Evolutionary conservation across 2,113 vertebrate genomes (phyloP), one percentile per base, ranked within the genome.

Genomic region (Apodemus speciosus): DNA sequence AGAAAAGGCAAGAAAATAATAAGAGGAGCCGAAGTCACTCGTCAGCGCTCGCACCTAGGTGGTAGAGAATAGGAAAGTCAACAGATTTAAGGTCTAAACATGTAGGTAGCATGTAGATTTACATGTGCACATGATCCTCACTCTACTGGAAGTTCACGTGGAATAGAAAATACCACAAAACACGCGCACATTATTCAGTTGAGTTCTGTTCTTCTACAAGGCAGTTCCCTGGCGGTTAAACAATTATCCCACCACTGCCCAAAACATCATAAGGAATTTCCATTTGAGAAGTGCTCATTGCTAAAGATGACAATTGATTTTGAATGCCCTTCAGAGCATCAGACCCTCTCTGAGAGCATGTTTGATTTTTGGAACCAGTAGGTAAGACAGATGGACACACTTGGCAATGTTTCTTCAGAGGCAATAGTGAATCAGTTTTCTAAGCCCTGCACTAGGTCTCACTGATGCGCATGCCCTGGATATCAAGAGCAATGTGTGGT

Each of bases 291-390:
- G 5, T 69, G 32, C 56, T 90, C 68, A 16, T 13, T 60, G 56
- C 38, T 75, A 69, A 88, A 76, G 49, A 58, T 14, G 15, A 62
- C 23, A 73, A 38, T 23, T 92, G 62, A 79, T 90, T 77, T 21
- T 58, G 56, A 89, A 49, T 38, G 38, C 15, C 15, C 23, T 88
- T 69, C 69, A 14, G 27, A 38, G 30, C 58, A 43, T 25, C 25
- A 40, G 7, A 68, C 0, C 38, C 81, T 79, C 71, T 58, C 53
- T 49, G 64, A 90, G 53, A n/a, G 13, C 51, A 3, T 60, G n/a
- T 81, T 58, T 92, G 23, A 86, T n/a, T 95, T 94, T 83, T 85
- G 60, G 40, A 93, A 88, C 85, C n/a, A 80, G 83, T 20, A 86
- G 68, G 62, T 43, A 51, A 43, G 30, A 46, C 27, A 5, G 6